Base-by-base conservation (phyloP, 2,888 invertebrate species). In the Plebejus anna region DNA sequence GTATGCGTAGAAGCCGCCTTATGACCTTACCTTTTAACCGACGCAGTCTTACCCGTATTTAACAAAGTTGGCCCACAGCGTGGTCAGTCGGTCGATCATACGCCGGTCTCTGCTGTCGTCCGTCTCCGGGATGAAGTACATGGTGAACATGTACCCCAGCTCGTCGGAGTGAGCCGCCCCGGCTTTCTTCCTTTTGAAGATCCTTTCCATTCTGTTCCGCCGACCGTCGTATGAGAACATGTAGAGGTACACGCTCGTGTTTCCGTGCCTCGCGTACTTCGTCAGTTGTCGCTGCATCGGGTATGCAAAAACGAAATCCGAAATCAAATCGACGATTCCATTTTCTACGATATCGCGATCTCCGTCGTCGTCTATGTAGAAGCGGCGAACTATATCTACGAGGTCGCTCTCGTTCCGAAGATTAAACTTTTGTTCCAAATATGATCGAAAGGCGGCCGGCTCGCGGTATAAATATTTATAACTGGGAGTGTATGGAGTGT, bases 121-220 rank as follows among this genome's bases (percentile, higher is more conserved):
- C n/a, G 16, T 38, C 2, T 70, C 70, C 4, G 70, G 36, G 2
- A 70, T 16, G 2, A 70, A 7, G 38, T 38, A 2, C 70, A n/a
- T 70, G n/a, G 32, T n/a, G 36, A 70, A 70, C 36, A 70, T n/a
- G n/a, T 70, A 70, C 36, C 70, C 38, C 36, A 70, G 36, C 70
- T 70, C 70, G 7, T 70, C 70, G 7, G 42, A 4, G n/a, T 70
- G 70, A 13, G 38, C 2, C n/a, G 70, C 70, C 2, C 70, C 70
- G 3, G 36, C n/a, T 16, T n/a, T 9, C 3, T 11, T 22, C 4
- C 22, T 42, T 11, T 71, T 28, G n/a, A 7, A 47, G 1, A 47
- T 5, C 6, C 6, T 59, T 2, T 59, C 7, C 16, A 38, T 42
- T 16, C n/a, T 42, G 4, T 59, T 59, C 7, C 16, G 22, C 0